Percentiles rank a stretch among this genome's conserved stretches.
phyloP scores from a whole-genome alignment of 2,888 invertebrate species.

The Punctoribates punctum region DNA sequence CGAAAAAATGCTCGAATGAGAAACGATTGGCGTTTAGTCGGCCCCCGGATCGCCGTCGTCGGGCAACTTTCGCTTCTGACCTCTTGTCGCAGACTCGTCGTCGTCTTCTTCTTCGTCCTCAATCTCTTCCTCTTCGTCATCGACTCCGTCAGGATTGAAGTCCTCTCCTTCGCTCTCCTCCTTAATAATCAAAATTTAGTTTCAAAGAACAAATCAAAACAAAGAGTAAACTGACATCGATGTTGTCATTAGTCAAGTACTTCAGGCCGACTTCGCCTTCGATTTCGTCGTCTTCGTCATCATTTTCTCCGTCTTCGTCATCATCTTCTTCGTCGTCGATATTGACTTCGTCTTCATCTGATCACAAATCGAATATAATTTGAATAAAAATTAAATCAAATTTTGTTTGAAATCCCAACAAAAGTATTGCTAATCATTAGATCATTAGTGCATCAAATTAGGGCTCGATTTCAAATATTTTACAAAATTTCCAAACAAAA shows the following conservation, averaged over 20 bases:
- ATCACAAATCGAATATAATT: constrained; percentile 52
- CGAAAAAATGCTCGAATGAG: neutral
- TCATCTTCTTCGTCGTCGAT: constrained; percentile 51
- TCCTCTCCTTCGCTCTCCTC: constrained; percentile 49
- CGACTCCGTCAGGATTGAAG: constrained; percentile 46
- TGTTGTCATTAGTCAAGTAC: constrained; percentile 61
- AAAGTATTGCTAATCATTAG: too few species aligned
- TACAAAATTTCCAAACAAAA: too few species aligned
- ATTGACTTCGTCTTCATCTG: constrained; percentile 59
- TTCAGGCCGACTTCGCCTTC: constrained; percentile 66
- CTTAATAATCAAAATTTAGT: constrained; percentile 39
- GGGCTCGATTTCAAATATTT: constrained; percentile 60
- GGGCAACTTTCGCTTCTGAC: constrained; percentile 45
- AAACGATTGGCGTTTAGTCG: neutral
- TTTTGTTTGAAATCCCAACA: too few species aligned
- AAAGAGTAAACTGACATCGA: constrained; percentile 44
- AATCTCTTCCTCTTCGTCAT: constrained; percentile 43
- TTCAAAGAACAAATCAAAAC: constrained; percentile 12
- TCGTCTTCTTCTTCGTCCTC: constrained; percentile 48
- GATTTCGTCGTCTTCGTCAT: constrained; percentile 54
- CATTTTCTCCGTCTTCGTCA: constrained; percentile 51
- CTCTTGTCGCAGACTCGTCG: constrained; percentile 38
- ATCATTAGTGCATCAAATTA: constrained; percentile 58
- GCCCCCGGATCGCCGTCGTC: constrained; percentile 41
- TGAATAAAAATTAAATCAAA: neutral